phyloP scores from a whole-genome alignment of 2,888 invertebrate species.

The Venusia cambrica region DNA sequence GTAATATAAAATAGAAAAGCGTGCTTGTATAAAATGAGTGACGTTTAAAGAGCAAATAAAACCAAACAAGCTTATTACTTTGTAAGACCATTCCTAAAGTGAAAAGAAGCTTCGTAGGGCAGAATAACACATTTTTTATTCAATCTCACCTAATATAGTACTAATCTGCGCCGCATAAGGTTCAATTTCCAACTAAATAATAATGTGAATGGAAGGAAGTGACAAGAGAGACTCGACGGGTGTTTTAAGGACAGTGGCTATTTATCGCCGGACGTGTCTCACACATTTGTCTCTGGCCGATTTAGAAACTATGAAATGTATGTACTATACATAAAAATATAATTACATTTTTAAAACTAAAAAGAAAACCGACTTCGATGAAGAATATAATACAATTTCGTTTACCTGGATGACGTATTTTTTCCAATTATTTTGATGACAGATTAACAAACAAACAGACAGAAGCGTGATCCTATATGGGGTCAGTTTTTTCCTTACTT shows the following conservation, averaged over 20 bases:
- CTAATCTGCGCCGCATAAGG: conserved; percentile 14
- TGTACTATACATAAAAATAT: background rate
- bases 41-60: no score
- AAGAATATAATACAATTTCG: no score
- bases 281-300: conserved; percentile 22
- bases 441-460: no score
- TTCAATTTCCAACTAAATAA: conserved; percentile 15
- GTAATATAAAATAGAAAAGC: no score
- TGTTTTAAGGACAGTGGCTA: conserved; percentile 24
- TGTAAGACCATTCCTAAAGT: conserved; percentile 12
- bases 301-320: conserved; percentile 36
- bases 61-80: conserved; percentile 1
- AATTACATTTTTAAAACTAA: no score
- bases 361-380: no score
- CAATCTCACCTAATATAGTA: conserved; percentile 2
- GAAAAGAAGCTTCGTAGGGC: conserved; percentile 9
- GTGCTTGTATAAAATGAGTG: no score
- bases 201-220: conserved; percentile 31
- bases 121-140: conserved; percentile 4
- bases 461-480: no score
- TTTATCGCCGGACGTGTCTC: conserved; percentile 30
- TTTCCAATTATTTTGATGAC: no score
- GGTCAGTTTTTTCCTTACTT: no score
- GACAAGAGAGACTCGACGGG: conserved; percentile 27
- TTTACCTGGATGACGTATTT: no score